A percentile compares a stretch with the other conserved stretches of the same genome.
Evolutionary conservation across 2,113 vertebrate genomes (phyloP).

Genomic region (Melanostigma gelatinosum): DNA sequence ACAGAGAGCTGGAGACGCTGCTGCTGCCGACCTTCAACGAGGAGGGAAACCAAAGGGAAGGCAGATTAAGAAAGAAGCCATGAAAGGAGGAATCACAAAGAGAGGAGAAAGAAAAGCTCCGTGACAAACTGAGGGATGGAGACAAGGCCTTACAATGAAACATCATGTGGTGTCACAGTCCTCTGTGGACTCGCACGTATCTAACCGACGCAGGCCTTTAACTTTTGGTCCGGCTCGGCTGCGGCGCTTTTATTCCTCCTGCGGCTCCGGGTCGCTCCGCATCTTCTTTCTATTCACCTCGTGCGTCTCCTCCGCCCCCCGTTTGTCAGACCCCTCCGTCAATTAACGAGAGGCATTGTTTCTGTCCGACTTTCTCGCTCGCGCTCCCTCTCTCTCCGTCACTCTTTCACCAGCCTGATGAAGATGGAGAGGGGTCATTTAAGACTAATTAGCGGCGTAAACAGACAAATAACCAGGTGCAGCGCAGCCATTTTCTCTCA

Average conservation of each 20-base stretch:
- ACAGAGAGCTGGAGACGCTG: slow-evolving; percentile 8
- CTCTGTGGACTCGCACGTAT: slow-evolving; percentile 35
- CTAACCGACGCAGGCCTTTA: slow-evolving; percentile 36
- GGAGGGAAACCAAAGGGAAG: slow-evolving; percentile 5
- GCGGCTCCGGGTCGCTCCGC: slow-evolving; percentile 8
- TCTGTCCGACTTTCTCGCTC: slow-evolving; percentile 29
- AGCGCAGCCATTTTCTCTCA: slow-evolving; percentile 12
- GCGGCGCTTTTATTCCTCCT: slow-evolving; percentile 19
- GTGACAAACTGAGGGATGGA: slow-evolving; percentile 32
- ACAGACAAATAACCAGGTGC: slow-evolving; percentile 66
- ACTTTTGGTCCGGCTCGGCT: slow-evolving; percentile 18
- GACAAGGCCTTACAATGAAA: slow-evolving; percentile 27
- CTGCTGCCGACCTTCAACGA: slow-evolving; percentile 4
- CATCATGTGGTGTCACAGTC: not conserved
- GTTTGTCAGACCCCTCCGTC: slow-evolving; percentile 44
- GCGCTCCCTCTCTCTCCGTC: slow-evolving; percentile 20
- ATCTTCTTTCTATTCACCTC: slow-evolving; percentile 50
- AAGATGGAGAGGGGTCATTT: slow-evolving; percentile 73
- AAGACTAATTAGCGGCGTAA: slow-evolving; percentile 68
- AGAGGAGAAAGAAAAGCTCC: slow-evolving; percentile 11
- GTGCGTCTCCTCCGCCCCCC: slow-evolving; percentile 21
- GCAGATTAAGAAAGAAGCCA: slow-evolving; percentile 10
- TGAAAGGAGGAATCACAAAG: not conserved
- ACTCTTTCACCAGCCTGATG: slow-evolving; percentile 50
- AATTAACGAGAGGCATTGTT: slow-evolving; percentile 55